Percentiles rank a stretch among this genome's conserved stretches.
Evolutionary conservation across 2,797 vertebrate genomes (phyloP).

Genomic region (Galagoides demidoff): DNA sequence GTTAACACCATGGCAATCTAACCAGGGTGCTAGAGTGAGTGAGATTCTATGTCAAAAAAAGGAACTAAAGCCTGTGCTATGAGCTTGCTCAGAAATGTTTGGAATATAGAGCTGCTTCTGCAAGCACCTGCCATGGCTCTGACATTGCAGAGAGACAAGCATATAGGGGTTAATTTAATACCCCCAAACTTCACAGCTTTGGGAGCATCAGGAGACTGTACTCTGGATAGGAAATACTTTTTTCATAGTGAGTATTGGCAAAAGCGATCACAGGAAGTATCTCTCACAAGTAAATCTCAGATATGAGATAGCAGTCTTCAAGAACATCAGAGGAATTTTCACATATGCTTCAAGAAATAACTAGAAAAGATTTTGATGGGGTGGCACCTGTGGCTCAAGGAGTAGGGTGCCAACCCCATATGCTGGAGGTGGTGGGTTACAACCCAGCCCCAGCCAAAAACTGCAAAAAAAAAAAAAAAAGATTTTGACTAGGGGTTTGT

Average conservation of each 20-base stretch:
- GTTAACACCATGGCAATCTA: no score
- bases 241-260: background rate
- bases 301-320: background rate
- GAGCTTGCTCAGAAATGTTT: background rate
- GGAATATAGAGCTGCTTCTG: background rate
- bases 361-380: background rate
- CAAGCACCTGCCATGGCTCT: background rate
- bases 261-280: background rate
- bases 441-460: no score
- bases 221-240: background rate
- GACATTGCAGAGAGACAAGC: background rate
- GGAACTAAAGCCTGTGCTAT: background rate
- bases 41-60: no score
- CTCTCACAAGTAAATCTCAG: background rate
- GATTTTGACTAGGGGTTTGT: background rate
- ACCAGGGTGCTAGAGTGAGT: no score
- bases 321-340: background rate
- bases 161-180: background rate
- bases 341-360: slow-evolving; percentile 1
- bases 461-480: background rate
- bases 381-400: no score
- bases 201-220: background rate
- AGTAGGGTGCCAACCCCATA: no score
- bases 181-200: background rate
- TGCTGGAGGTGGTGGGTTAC: no score